Base-by-base conservation (phyloP, 2,113 vertebrate species). In the Esox niger region DNA sequence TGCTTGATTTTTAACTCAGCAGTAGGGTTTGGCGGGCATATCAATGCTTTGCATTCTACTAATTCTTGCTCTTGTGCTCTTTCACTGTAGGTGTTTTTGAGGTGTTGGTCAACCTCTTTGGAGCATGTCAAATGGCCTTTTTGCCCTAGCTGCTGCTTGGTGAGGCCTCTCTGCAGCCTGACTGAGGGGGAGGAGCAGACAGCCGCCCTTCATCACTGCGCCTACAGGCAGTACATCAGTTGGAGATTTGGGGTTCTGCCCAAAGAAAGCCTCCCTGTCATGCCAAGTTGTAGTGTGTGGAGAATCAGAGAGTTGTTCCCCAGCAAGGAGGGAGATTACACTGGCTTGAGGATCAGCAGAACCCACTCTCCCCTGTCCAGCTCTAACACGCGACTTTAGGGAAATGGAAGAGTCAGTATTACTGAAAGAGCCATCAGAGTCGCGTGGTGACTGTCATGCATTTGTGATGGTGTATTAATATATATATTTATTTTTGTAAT, bases 211-310 rank as follows among this genome's bases (percentile, higher is more conserved):
- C 83, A 84, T 4, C 90, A 85, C 73, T 89, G 89, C 0, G 91
- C 93, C 60, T 93, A 93, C 61, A 55, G 70, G 30, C 88, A 90
- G 29, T 95, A 91, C 0, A 1, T 93, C 27, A 68, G 21, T 73
- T 95, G 94, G 94, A 82, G 89, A 59, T 92, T 95, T 6, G 91
- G 91, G 17, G 77, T 63, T 32, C 78, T 65, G 1, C 88, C 89
- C 1, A 3, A 76, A 6, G 83, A 84, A 7, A 23, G 82, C 66
- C 76, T 82, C 30, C 89, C 92, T 0, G 64, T 88, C 62, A 64
- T 95, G 26, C 94, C 94, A 30, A 90, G 89, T 76, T 95, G 94
- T 81, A 94, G 93, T 68, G 87, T 91, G 69, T 54, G 77, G 86
- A 86, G 67, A 17, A 88, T 95, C 78, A 84, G 90, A 76, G 78